phyloP scores from a whole-genome alignment of 2,797 vertebrate genomes.

The Sardinella longiceps region DNA sequence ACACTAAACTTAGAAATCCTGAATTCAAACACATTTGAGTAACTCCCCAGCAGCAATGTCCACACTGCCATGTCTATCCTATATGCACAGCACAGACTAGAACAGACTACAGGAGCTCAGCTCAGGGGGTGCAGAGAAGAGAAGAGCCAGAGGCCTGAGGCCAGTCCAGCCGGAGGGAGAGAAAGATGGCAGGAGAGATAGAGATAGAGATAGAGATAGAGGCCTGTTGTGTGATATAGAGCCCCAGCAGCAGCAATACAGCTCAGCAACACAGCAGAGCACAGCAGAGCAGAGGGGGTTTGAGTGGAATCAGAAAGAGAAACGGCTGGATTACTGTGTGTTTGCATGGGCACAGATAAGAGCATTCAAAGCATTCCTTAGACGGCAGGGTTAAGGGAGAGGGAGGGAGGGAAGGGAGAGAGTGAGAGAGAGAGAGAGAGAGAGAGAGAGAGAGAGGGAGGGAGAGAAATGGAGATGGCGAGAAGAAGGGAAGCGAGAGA shows the following conservation, averaged over 20 bases:
- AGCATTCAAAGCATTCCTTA: slow-evolving; percentile 72
- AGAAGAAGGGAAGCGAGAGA: background rate
- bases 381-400: slow-evolving; percentile 24
- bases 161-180: background rate
- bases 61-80: background rate
- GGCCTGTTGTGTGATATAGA: too few species aligned
- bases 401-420: background rate
- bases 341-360: slow-evolving; percentile 70
- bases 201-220: too few species aligned
- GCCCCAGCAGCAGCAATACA: slow-evolving; percentile 44
- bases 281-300: slow-evolving; percentile 34
- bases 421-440: slow-evolving; percentile 8
- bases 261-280: too few species aligned
- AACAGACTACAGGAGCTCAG: background rate
- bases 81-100: too few species aligned
- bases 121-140: too few species aligned
- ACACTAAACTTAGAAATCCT: background rate
- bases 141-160: too few species aligned
- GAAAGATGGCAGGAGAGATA: background rate
- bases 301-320: slow-evolving; percentile 56
- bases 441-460: background rate
- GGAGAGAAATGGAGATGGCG: background rate
- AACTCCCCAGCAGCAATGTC: background rate
- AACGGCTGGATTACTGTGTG: slow-evolving; percentile 64
- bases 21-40: background rate